Evolutionary conservation across 2,797 vertebrate genomes (phyloP).

Genomic region (Macropus fuliginosus): DNA sequence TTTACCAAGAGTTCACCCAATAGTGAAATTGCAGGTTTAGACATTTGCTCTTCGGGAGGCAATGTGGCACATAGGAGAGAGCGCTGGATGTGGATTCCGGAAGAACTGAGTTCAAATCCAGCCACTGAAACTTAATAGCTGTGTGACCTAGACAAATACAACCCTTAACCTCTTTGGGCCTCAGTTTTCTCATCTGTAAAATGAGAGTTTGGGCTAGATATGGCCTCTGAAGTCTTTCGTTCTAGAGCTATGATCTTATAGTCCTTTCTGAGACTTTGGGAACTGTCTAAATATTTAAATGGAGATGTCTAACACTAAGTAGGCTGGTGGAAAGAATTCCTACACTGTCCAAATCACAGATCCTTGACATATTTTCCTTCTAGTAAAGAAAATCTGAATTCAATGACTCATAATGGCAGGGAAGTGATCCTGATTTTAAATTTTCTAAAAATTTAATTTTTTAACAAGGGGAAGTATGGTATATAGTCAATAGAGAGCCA

Average conservation of each 20-base stretch:
- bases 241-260: background rate
- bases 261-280: background rate
- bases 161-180: background rate
- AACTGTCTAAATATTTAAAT: background rate
- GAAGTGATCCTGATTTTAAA: background rate
- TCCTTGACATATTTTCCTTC: background rate
- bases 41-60: background rate
- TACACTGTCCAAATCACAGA: background rate
- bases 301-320: background rate
- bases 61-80: background rate
- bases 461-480: background rate
- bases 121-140: background rate
- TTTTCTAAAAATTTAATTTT: background rate
- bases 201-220: background rate
- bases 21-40: background rate
- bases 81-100: background rate
- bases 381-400: background rate
- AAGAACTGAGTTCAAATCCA: background rate
- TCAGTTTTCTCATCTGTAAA: background rate
- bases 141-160: background rate
- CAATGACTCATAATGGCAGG: background rate
- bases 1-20: background rate
- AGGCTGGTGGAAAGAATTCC: background rate
- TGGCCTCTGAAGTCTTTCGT: background rate
- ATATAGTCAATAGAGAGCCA: background rate